Evolutionary conservation across 2,888 invertebrate species (phyloP).

Genomic region (Bembecia ichneumoniformis): DNA sequence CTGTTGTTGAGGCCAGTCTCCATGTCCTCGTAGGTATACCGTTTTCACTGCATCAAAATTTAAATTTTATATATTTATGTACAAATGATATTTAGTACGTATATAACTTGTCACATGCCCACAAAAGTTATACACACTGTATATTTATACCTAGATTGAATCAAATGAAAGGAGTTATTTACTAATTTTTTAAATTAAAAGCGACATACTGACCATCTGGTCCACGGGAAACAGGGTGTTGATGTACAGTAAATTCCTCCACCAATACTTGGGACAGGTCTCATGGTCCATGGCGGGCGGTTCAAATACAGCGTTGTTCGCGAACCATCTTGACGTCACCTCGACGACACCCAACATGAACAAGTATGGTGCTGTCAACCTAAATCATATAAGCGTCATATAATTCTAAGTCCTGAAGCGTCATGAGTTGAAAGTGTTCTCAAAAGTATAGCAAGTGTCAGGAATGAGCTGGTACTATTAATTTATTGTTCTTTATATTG

Average conservation of each 20-base stretch:
- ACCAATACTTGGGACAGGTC: constrained; percentile 89
- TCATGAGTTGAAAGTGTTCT: not conserved
- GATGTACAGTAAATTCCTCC: constrained; percentile 89
- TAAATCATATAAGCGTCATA: constrained; percentile 23
- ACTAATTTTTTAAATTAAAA: no score
- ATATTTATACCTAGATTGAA: no score
- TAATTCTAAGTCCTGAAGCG: not conserved
- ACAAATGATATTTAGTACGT: no score
- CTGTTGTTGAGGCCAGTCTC: no score
- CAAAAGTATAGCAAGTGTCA: not conserved
- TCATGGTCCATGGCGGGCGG: constrained; percentile 85
- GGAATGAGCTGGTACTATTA: no score
- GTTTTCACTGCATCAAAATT: no score
- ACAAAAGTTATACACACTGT: no score
- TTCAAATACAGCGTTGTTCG: constrained; percentile 85
- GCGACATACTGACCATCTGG: constrained; percentile 76
- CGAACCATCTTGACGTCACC: constrained; percentile 89
- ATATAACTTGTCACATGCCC: no score
- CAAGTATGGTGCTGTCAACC: constrained; percentile 85
- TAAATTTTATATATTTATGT: no score
- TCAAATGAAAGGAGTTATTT: no score
- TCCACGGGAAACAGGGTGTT: constrained; percentile 88
- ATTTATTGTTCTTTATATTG: no score
- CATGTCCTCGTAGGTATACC: no score
- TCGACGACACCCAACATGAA: constrained; percentile 87